Base-by-base conservation (phyloP, 1,140 invertebrate species). In the Calycopis cecrops region DNA sequence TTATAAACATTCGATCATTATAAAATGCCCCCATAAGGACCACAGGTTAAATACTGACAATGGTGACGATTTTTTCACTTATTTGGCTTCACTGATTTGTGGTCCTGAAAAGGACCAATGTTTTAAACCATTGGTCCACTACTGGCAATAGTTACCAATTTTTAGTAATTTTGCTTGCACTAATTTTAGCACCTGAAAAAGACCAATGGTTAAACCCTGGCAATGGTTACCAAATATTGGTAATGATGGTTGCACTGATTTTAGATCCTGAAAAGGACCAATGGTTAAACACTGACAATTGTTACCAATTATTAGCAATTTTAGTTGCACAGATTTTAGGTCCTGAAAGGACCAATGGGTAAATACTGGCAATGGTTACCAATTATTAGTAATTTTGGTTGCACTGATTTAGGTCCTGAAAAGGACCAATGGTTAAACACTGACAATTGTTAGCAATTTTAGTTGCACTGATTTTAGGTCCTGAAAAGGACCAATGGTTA, bases 221-320 rank as follows among this genome's bases (percentile, higher is more conserved):
- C 9, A 18, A 11, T 35, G 34, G 49, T 40, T 40, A 12, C 38
- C 11, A 8, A 14, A 11, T 0, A 11, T 34, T 34, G 10, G 28
- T 34, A 10, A 10, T 33, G 17, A 11, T 44, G 33, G 56, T 52
- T 62, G 58, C 57, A 63, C 44, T 52, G 53, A 53, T 40, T n/a
- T 35, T 9, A 35, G 16, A 35, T 7, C 42, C 52, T 57, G 9
- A 11, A 53, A 35, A 57, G 49, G 55, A 37, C 9, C 38, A 17
- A 12, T 57, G 16, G 40, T 55, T 62, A 59, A 53, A 65, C 17
- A 57, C 21, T 40, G 34, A 10, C 12, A 12, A 14, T 12, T 9
- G 40, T 14, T 9, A 42, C 0, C 12, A 17, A 12, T 12, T 28
- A 3, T 28, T 28, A 3, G 2, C 21, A 28, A n/a, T n/a, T 28